Percentiles rank a stretch among this genome's conserved stretches.
Evolutionary conservation across 2,888 invertebrate genomes (phyloP).

Genomic region (Idaea dimidiata): DNA sequence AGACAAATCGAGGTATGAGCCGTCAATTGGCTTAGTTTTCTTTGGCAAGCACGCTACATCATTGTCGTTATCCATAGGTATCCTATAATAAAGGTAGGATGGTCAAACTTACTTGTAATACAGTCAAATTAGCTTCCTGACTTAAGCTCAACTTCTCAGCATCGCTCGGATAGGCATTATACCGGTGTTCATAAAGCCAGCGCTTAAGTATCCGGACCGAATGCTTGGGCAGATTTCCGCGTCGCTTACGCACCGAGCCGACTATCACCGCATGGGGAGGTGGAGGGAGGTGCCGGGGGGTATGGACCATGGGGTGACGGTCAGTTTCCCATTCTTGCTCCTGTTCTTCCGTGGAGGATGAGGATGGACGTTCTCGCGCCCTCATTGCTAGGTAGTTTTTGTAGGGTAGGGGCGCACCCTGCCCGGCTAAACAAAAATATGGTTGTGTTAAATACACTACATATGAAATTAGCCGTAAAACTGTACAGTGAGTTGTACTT

Average conservation of each 20-base stretch:
- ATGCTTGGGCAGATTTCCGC: slow-evolving; percentile 95
- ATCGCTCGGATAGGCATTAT: slow-evolving; percentile 97
- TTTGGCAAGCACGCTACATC: too few species aligned
- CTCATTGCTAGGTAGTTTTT: slow-evolving; percentile 19
- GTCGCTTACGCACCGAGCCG: slow-evolving; percentile 87
- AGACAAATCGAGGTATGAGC: too few species aligned
- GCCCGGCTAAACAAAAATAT: background rate
- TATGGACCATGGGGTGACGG: slow-evolving; percentile 43
- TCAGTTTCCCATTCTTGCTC: slow-evolving; percentile 77
- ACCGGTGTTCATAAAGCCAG: slow-evolving; percentile 96
- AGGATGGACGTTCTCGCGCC: slow-evolving; percentile 85
- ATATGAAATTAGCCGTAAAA: background rate
- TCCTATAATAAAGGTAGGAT: background rate
- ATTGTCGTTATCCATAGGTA: too few species aligned
- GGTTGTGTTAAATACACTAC: too few species aligned
- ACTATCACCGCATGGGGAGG: slow-evolving; percentile 47
- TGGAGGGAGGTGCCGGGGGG: slow-evolving; percentile 23
- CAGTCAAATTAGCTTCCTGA: slow-evolving; percentile 91
- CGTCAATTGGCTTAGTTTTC: too few species aligned
- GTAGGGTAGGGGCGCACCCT: background rate
- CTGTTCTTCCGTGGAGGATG: slow-evolving; percentile 84
- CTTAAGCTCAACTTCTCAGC: slow-evolving; percentile 93
- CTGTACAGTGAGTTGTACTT: too few species aligned
- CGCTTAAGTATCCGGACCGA: slow-evolving; percentile 94
- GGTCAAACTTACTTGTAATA: slow-evolving; percentile 84